These are phyloP conservation scores for Glossophaga mutica DNA, from an alignment of 2,797 vertebrate species.

Conservation along the genomic window DNA sequence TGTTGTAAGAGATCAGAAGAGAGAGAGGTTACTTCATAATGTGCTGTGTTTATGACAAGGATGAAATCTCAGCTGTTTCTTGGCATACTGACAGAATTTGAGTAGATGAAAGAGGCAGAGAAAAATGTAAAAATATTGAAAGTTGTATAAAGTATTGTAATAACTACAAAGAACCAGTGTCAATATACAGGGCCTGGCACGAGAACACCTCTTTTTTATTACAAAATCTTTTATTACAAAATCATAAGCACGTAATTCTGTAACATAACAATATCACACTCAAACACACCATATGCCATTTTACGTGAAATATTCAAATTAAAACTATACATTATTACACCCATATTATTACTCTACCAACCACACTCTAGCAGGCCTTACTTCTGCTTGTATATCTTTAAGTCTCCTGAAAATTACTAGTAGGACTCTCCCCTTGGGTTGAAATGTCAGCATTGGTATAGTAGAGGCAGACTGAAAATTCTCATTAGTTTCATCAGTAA, in stretches of 20 bases:
- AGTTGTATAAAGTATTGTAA: not conserved
- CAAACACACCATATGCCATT: too few species aligned
- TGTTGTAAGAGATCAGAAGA: not conserved
- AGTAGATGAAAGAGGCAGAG: not conserved
- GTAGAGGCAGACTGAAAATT: not conserved
- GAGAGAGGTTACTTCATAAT: not conserved
- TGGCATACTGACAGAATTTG: not conserved
- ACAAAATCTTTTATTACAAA: too few species aligned
- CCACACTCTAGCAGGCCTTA: too few species aligned
- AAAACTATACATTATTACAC: too few species aligned
- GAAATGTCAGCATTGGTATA: not conserved
- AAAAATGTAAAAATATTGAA: not conserved
- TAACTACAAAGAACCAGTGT: not conserved
- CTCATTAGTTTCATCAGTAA: conserved; percentile 3
- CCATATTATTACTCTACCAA: too few species aligned
- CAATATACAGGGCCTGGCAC: not conserved
- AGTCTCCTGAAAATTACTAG: not conserved
- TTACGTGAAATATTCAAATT: too few species aligned
- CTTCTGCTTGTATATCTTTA: not conserved
- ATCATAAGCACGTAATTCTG: too few species aligned
- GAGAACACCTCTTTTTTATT: too few species aligned
- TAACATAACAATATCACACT: too few species aligned
- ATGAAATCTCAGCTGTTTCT: conserved; percentile 6
- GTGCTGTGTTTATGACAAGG: not conserved
- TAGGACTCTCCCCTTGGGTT: not conserved